phyloP scores from a whole-genome alignment of 2,113 vertebrate genomes.

The Salvelinus namaycush region DNA sequence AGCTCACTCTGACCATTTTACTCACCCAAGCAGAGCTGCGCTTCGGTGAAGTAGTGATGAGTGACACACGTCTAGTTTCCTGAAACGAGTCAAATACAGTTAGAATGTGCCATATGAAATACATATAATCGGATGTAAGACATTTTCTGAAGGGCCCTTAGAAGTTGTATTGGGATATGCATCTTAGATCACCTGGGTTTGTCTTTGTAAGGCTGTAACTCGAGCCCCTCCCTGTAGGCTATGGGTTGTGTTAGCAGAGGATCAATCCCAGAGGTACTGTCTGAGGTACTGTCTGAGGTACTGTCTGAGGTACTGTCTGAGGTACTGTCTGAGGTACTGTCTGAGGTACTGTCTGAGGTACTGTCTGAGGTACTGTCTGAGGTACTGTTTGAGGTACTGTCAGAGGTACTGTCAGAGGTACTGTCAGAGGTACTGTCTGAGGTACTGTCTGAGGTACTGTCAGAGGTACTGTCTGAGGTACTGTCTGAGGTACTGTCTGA shows the following conservation, averaged over 20 bases:
- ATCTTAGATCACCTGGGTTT: no score
- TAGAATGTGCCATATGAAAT: no score
- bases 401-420: slow-evolving; percentile 15
- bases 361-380: background rate
- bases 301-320: background rate
- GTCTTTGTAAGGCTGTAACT: background rate
- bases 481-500: background rate
- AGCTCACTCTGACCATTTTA: no score
- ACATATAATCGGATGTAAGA: no score
- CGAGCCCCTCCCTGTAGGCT: slow-evolving; percentile 3
- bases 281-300: background rate
- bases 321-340: background rate
- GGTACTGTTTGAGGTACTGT: background rate
- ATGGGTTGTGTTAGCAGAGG: slow-evolving; percentile 14
- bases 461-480: slow-evolving; percentile 5
- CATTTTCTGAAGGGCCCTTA: no score
- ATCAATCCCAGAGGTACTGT: slow-evolving; percentile 26
- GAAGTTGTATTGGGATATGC: no score
- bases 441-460: no score
- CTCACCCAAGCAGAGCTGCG: no score
- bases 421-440: slow-evolving; percentile 1
- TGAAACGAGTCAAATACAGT: no score
- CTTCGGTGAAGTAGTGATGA: no score
- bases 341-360: background rate
- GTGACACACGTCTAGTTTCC: no score